These are phyloP conservation scores for Brachyopa scutellaris DNA, from an alignment of 2,888 invertebrate species.

Conservation along the genomic window DNA sequence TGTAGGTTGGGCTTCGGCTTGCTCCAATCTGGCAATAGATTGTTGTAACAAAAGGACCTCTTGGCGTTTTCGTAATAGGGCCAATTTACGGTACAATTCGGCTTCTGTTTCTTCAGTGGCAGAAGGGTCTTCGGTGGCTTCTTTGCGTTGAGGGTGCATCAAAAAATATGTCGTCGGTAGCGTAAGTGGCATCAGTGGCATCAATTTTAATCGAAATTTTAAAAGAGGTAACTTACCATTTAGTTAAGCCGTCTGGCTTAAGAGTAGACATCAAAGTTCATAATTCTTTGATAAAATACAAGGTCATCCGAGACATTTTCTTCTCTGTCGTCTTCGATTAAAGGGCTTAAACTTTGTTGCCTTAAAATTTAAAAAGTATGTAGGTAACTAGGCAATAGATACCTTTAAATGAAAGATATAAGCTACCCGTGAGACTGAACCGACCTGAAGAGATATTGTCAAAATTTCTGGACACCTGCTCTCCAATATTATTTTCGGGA, in stretches of 20 bases:
- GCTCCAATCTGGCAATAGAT: conserved; percentile 7
- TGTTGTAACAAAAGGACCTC: not conserved
- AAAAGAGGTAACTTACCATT: no score
- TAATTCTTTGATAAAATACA: no score
- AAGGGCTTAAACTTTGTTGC: no score
- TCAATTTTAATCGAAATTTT: no score
- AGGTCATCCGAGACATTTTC: not conserved
- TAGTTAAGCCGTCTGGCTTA: no score
- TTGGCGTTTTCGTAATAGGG: conserved; percentile 5
- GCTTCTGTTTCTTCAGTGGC: not conserved
- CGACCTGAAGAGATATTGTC: not conserved
- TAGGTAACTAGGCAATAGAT: conserved; percentile 1
- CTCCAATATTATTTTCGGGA: not conserved
- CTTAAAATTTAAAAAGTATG: not conserved
- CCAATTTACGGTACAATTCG: not conserved
- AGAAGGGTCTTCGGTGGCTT: no score
- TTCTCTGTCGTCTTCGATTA: no score
- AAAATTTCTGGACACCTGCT: not conserved
- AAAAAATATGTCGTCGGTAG: no score
- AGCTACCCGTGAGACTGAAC: not conserved
- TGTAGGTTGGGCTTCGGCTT: not conserved
- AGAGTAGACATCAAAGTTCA: no score
- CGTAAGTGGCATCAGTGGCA: not conserved
- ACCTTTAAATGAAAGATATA: conserved; percentile 1
- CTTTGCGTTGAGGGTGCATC: no score